These are phyloP conservation scores for Eledona agricola DNA, from an alignment of 2,888 invertebrate species.

Conservation along the genomic window DNA sequence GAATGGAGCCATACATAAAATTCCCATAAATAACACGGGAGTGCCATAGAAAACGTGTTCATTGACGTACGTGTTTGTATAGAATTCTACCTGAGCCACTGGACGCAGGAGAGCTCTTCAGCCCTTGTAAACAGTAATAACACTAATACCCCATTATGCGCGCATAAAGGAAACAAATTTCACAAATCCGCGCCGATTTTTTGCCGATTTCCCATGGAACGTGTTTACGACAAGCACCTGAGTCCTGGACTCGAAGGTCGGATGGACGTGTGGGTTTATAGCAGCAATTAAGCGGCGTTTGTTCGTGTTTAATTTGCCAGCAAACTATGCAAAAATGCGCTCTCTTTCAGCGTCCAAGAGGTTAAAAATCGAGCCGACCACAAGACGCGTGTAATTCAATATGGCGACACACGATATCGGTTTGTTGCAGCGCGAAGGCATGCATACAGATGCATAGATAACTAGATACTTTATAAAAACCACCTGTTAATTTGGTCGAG, in stretches of 20 bases:
- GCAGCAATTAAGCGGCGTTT: slow-evolving; percentile 4
- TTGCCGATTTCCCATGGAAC: slow-evolving; percentile 30
- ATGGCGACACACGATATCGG: slow-evolving; percentile 32
- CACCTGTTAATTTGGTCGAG: slow-evolving; percentile 50
- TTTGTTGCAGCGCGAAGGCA: slow-evolving; percentile 38
- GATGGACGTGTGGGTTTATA: too few species aligned
- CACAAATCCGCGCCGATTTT: slow-evolving; percentile 19
- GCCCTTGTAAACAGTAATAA: slow-evolving; percentile 40
- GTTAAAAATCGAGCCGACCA: slow-evolving; percentile 28
- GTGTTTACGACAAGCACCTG: slow-evolving; percentile 4
- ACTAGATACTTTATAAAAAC: slow-evolving; percentile 50
- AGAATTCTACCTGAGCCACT: slow-evolving; percentile 40
- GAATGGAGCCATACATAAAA: slow-evolving; percentile 29
- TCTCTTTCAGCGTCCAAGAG: slow-evolving; percentile 14
- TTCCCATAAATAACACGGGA: slow-evolving; percentile 33
- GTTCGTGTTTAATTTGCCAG: slow-evolving; percentile 5
- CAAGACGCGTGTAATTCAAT: slow-evolving; percentile 38
- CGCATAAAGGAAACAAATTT: slow-evolving; percentile 38
- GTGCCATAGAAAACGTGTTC: slow-evolving; percentile 25
- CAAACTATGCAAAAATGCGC: slow-evolving; percentile 19
- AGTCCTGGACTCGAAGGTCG: background rate
- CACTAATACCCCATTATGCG: slow-evolving; percentile 42
- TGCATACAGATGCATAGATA: slow-evolving; percentile 42
- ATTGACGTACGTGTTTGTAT: slow-evolving; percentile 30
- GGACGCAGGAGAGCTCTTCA: slow-evolving; percentile 39